Evolutionary conservation across 2,797 vertebrate genomes (phyloP).

Genomic region (Hapalemur alaotrensis): DNA sequence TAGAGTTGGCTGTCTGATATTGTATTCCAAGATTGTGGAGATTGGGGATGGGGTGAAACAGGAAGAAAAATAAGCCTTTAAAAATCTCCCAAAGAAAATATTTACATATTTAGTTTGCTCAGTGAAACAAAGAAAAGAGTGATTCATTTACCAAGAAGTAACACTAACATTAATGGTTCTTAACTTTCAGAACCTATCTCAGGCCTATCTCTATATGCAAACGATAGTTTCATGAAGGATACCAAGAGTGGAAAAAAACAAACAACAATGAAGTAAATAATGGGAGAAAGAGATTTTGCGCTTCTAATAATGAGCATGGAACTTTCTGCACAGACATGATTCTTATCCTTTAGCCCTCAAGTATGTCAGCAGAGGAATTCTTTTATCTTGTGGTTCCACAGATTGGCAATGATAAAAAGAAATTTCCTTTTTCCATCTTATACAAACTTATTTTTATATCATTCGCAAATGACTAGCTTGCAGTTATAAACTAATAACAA

Average conservation of each 20-base stretch:
- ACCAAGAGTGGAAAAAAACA: neutral
- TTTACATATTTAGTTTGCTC: neutral
- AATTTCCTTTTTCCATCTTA: neutral
- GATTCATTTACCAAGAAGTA: neutral
- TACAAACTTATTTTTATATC: constrained; percentile 20
- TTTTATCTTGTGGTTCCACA: neutral
- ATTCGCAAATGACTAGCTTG: constrained; percentile 25
- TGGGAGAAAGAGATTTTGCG: neutral
- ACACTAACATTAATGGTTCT: neutral
- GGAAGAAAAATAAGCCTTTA: neutral
- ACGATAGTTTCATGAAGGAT: neutral
- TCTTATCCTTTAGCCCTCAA: neutral
- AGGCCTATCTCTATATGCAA: neutral
- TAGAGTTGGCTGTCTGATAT: neutral
- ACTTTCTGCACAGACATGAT: neutral
- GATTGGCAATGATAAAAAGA: neutral
- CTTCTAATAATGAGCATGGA: neutral
- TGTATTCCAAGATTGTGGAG: neutral
- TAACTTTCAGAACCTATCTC: neutral
- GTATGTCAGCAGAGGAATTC: neutral
- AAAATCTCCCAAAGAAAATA: neutral
- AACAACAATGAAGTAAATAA: neutral
- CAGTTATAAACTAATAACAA: constrained; percentile 33
- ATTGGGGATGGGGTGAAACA: neutral
- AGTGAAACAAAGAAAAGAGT: neutral